A percentile compares a stretch with the other conserved stretches of the same genome.
These are phyloP conservation scores for Myiopsitta monachus DNA, from an alignment of 2,113 vertebrate species.

Conservation along the genomic window DNA sequence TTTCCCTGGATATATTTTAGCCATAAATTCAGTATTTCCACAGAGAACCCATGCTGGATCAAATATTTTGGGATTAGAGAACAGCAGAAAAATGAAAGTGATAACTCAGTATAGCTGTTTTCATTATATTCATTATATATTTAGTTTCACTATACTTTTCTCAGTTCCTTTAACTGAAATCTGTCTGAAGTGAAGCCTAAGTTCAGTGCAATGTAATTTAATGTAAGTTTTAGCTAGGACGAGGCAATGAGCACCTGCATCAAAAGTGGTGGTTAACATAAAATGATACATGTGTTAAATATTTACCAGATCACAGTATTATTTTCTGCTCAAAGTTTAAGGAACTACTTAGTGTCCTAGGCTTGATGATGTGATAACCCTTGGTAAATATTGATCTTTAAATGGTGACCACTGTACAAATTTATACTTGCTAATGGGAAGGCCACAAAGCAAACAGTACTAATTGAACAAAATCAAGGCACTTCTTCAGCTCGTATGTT, in stretches of 20 bases:
- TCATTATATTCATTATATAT: background rate
- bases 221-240: background rate
- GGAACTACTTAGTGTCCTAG: slow-evolving; percentile 53
- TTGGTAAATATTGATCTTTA: slow-evolving; percentile 66
- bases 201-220: background rate
- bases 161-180: background rate
- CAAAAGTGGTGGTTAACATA: slow-evolving; percentile 31
- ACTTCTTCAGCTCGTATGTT: background rate
- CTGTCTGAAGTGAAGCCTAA: background rate
- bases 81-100: background rate
- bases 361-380: slow-evolving; percentile 56
- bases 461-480: slow-evolving; percentile 53
- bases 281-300: slow-evolving; percentile 44
- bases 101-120: background rate
- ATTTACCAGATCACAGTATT: slow-evolving; percentile 35
- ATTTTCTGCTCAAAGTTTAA: slow-evolving; percentile 63
- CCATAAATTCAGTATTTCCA: background rate
- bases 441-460: slow-evolving; percentile 43
- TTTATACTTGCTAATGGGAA: slow-evolving; percentile 61
- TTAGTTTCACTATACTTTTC: background rate
- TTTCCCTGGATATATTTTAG: background rate
- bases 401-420: slow-evolving; percentile 64
- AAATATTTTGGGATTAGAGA: background rate
- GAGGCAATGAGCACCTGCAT: slow-evolving; percentile 26
- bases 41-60: background rate